phyloP scores from a whole-genome alignment of 2,888 invertebrate species.

The Cryptocephalus primarius region DNA sequence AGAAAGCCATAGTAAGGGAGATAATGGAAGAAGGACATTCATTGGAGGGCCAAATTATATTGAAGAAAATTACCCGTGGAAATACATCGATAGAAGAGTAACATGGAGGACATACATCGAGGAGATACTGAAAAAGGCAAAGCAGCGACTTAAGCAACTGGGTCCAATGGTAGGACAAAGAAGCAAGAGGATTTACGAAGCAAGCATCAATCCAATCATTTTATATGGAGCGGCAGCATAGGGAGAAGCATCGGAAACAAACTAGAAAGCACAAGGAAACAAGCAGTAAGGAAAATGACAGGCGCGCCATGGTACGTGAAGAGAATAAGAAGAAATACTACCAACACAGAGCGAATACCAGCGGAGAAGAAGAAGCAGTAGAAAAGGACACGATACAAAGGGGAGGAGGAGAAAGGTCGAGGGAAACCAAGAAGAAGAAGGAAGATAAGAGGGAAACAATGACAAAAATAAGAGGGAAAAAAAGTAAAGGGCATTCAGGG shows the following conservation, averaged over 20 bases:
- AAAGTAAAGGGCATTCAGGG: not conserved
- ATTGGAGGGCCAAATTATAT: too few species aligned
- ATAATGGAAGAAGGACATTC: too few species aligned
- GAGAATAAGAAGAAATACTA: not conserved
- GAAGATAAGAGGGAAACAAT: not conserved
- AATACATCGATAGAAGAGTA: too few species aligned
- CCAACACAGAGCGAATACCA: too few species aligned
- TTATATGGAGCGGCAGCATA: not conserved
- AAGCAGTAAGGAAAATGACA: not conserved
- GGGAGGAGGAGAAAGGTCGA: not conserved
- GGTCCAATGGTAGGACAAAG: not conserved
- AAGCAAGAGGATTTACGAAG: not conserved
- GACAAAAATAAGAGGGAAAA: not conserved
- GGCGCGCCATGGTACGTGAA: not conserved
- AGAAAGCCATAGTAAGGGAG: too few species aligned
- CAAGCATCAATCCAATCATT: not conserved
- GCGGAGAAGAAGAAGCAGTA: too few species aligned
- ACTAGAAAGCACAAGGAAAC: not conserved
- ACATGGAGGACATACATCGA: too few species aligned
- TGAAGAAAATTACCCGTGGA: too few species aligned
- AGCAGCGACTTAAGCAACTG: too few species aligned
- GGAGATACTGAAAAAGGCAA: too few species aligned
- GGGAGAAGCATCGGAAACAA: not conserved
- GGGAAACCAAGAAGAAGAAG: not conserved
- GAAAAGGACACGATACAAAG: not conserved